Evolutionary conservation across 2,888 invertebrate species (phyloP), one percentile per base, ranked within the genome.

Genomic region (Xiphydria camelus): DNA sequence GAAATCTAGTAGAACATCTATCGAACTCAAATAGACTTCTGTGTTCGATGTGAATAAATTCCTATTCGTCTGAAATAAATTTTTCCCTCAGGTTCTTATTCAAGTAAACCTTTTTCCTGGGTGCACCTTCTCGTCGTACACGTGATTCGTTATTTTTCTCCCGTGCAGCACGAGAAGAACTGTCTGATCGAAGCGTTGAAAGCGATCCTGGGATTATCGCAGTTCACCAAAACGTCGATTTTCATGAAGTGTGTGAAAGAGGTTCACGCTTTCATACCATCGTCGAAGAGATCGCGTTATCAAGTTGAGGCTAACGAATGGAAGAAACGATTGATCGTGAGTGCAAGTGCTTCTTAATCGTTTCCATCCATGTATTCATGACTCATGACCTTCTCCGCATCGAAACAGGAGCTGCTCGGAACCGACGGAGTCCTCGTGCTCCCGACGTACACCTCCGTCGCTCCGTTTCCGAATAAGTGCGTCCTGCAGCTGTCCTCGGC

Each of bases 361-460:
- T n/a, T n/a, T n/a, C n/a, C n/a, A n/a, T n/a, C n/a, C n/a, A n/a
- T n/a, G n/a, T n/a, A n/a, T n/a, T n/a, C n/a, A n/a, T n/a, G n/a
- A n/a, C n/a, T n/a, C n/a, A n/a, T n/a, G n/a, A n/a, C n/a, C n/a
- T n/a, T n/a, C n/a, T n/a, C n/a, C n/a, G n/a, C n/a, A n/a, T n/a
- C n/a, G n/a, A n/a, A n/a, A 29, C 70, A 84, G 80, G 71, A 78
- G 33, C 68, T 84, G n/a, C 77, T 93, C 10, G 86, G 87, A 9
- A 74, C 79, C 14, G 76, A 83, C 52, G 82, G 80, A 1, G 73
- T 83, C 4, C 63, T 83, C n/a, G 53, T 83, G 15, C 80, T 75
- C 46, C 82, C 82, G 1, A 69, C 80, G 2, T 79, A 76, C 59
- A 78, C 80, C 1, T 64, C 64, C 20, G 51, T 76, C 7, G 80